Percentiles rank a stretch among this genome's conserved stretches.
Conservation (phyloP, 2,888 invertebrate genomes). For the Coelogynopora nodosa region DNA sequence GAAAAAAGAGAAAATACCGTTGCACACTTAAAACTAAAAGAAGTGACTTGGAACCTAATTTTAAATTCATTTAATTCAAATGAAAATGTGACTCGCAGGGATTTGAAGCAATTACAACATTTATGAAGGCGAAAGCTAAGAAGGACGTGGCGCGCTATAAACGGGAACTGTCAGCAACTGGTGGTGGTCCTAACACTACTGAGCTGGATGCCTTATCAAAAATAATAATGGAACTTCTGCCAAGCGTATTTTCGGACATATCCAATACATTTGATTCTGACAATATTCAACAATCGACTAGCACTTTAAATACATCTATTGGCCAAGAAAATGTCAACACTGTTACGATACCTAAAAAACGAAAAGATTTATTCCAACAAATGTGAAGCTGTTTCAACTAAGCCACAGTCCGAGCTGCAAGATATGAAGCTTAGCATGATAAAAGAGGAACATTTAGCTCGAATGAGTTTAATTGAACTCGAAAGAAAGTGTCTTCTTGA, state of each 20-base stretch:
- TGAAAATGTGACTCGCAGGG: slow-evolving; percentile 25
- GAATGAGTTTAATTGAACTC: slow-evolving; percentile 29
- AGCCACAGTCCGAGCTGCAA: slow-evolving; percentile 22
- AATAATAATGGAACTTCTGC: slow-evolving; percentile 27
- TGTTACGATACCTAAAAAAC: slow-evolving; percentile 25
- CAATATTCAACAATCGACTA: slow-evolving; percentile 19
- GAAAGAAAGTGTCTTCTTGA: slow-evolving; percentile 31
- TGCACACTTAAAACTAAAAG: slow-evolving; percentile 24
- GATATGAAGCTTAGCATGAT: slow-evolving; percentile 24
- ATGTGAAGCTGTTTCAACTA: slow-evolving; percentile 2
- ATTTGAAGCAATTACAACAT: slow-evolving; percentile 27
- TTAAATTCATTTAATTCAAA: slow-evolving; percentile 2
- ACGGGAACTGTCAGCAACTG: slow-evolving; percentile 13
- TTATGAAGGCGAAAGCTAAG: slow-evolving; percentile 16
- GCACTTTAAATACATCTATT: slow-evolving; percentile 22
- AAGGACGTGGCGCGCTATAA: slow-evolving; percentile 16
- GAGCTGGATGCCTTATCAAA: slow-evolving; percentile 21
- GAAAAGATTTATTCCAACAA: not conserved
- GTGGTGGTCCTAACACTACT: slow-evolving; percentile 31
- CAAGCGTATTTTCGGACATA: slow-evolving; percentile 29
- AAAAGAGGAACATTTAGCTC: slow-evolving; percentile 29
- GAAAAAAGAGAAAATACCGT: slow-evolving; percentile 29
- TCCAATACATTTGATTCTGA: slow-evolving; percentile 31
- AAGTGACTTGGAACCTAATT: slow-evolving; percentile 31
- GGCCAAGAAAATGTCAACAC: slow-evolving; percentile 27